phyloP scores from a whole-genome alignment of 2,888 invertebrate genomes.

The Toxonevra muliebris region DNA sequence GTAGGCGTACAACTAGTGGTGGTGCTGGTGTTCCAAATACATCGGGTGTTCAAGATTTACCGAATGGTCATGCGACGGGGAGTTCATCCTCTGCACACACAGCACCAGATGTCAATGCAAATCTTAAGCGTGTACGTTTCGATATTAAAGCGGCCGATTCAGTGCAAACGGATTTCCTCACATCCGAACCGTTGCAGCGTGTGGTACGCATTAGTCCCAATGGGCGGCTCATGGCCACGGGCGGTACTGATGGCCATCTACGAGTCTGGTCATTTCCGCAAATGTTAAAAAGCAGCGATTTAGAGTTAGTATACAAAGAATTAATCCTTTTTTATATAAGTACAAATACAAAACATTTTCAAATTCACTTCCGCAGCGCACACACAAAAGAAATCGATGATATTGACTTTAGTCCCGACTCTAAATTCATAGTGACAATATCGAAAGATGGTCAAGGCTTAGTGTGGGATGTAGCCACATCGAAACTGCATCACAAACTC shows the following conservation, averaged over 20 bases:
- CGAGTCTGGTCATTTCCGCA: slow-evolving; percentile 90
- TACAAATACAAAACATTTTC: slow-evolving; percentile 4
- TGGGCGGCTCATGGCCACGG: slow-evolving; percentile 86
- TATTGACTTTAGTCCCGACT: slow-evolving; percentile 86
- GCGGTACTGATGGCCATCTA: slow-evolving; percentile 88
- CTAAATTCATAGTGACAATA: slow-evolving; percentile 80
- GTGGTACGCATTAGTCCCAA: slow-evolving; percentile 82
- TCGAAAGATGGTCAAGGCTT: slow-evolving; percentile 87
- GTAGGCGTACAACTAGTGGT: slow-evolving; percentile 45
- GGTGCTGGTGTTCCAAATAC: slow-evolving; percentile 27
- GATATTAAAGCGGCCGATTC: slow-evolving; percentile 81
- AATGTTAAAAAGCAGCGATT: slow-evolving; percentile 74
- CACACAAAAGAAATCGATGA: slow-evolving; percentile 95
- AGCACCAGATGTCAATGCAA: slow-evolving; percentile 48
- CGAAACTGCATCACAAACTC: slow-evolving; percentile 75
- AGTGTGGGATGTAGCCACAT: slow-evolving; percentile 79
- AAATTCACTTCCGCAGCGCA: slow-evolving; percentile 61
- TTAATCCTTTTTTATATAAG: background rate
- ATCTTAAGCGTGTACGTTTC: slow-evolving; percentile 73
- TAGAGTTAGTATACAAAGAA: slow-evolving; percentile 64
- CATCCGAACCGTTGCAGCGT: slow-evolving; percentile 83
- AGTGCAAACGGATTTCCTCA: slow-evolving; percentile 85
- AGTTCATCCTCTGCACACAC: slow-evolving; percentile 24
- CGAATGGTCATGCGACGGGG: slow-evolving; percentile 53
- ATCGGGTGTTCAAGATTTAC: slow-evolving; percentile 58